Conservation (phyloP, 2,113 vertebrate species). For the Montifringilla adamsi region DNA sequence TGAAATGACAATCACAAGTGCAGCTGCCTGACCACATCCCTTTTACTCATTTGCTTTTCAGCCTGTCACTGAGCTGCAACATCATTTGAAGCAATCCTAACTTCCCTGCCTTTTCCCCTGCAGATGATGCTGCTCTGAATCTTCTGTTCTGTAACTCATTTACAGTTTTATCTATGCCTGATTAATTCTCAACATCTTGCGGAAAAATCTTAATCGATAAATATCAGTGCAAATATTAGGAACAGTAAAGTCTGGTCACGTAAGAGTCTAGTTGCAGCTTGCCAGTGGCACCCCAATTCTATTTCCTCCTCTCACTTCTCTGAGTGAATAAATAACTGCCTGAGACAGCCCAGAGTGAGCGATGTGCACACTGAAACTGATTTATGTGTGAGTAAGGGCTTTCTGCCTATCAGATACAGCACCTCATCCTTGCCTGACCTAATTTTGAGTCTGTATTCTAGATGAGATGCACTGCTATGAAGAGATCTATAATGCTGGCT, state of each 20-base stretch:
- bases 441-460: conserved; percentile 56
- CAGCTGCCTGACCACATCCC: not conserved
- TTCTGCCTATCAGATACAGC: conserved; percentile 47
- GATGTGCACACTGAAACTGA: conserved; percentile 47
- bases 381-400: conserved; percentile 49
- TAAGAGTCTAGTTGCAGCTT: conserved; percentile 6
- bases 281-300: conserved; percentile 22
- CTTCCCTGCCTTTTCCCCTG: not conserved
- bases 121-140: not conserved
- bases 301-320: conserved; percentile 24
- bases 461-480: conserved; percentile 54
- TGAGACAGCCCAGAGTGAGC: conserved; percentile 36
- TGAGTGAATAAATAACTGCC: conserved; percentile 57
- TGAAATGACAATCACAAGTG: not conserved
- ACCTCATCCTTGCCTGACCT: conserved; percentile 57
- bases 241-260: conserved; percentile 1
- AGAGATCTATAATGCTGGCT: conserved; percentile 51
- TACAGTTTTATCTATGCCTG: not conserved
- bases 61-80: not conserved
- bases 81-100: not conserved
- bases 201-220: not conserved
- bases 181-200: not conserved
- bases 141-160: not conserved
- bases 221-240: conserved; percentile 6
- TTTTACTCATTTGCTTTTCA: not conserved